Conservation (phyloP, 2,113 vertebrate species). For the Alaudala cheleensis region DNA sequence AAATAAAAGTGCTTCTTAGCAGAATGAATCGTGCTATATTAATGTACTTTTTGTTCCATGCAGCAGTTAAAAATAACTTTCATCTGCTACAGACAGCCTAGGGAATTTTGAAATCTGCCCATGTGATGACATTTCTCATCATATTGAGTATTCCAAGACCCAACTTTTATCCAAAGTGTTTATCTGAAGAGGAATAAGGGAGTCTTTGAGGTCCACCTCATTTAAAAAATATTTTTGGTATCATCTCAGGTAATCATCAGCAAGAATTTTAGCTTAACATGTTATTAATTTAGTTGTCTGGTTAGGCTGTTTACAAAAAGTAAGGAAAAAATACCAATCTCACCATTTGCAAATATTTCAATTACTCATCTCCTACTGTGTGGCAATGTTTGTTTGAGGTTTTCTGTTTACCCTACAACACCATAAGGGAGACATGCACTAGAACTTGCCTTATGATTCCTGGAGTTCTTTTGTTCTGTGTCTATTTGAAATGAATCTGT, state of each 20-base stretch:
- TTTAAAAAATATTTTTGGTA: neutral
- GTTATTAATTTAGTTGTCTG: neutral
- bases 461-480: neutral
- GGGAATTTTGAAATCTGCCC: neutral
- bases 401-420: neutral
- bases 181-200: neutral
- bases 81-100: neutral
- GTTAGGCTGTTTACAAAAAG: neutral
- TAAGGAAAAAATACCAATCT: neutral
- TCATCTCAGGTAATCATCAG: neutral
- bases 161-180: neutral
- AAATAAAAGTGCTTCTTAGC: neutral
- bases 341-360: neutral
- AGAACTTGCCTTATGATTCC: neutral
- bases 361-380: neutral
- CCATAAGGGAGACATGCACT: neutral
- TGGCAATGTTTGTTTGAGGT: neutral
- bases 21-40: neutral
- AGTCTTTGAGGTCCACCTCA: neutral
- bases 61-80: neutral
- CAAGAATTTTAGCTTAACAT: neutral
- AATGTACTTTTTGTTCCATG: neutral
- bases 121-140: neutral
- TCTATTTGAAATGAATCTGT: neutral
- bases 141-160: neutral